phyloP scores from a whole-genome alignment of 2,888 invertebrate genomes.

The Brenthis ino region DNA sequence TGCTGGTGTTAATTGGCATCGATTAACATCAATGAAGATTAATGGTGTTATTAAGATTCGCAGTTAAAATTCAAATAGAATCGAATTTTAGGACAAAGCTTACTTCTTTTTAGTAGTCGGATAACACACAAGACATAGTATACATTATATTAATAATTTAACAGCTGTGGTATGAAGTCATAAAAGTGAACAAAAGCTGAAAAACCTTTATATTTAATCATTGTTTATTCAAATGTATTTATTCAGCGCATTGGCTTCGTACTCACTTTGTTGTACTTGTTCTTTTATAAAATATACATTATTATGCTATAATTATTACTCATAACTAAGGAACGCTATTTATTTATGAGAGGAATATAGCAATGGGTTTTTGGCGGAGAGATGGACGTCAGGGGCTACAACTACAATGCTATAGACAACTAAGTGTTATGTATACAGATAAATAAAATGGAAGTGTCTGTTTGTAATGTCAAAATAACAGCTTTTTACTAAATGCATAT shows the following conservation, averaged over 20 bases:
- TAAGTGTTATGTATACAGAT: too few species aligned
- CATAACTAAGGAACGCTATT: slow-evolving; percentile 10
- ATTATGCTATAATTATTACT: slow-evolving; percentile 6
- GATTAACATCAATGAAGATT: too few species aligned
- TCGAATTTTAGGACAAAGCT: too few species aligned
- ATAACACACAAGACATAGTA: neutral
- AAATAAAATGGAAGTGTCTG: too few species aligned
- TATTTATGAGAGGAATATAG: neutral
- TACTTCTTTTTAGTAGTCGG: too few species aligned
- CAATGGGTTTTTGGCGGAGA: neutral
- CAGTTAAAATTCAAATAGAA: too few species aligned
- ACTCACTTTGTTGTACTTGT: slow-evolving; percentile 1
- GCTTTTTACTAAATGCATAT: too few species aligned
- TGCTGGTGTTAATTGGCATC: too few species aligned
- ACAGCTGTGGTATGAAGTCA: slow-evolving; percentile 13
- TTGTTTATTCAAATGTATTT: slow-evolving; percentile 18
- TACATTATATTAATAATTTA: neutral
- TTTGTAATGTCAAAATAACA: too few species aligned
- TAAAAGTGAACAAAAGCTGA: slow-evolving; percentile 8
- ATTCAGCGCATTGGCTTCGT: slow-evolving; percentile 13
- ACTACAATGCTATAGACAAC: too few species aligned
- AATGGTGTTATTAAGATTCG: too few species aligned
- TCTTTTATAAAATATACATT: neutral
- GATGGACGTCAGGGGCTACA: too few species aligned
- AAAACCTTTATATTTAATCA: slow-evolving; percentile 14